These are phyloP conservation scores for Syndactyla subalaris DNA, from an alignment of 2,797 vertebrate genomes.

Conservation along the genomic window DNA sequence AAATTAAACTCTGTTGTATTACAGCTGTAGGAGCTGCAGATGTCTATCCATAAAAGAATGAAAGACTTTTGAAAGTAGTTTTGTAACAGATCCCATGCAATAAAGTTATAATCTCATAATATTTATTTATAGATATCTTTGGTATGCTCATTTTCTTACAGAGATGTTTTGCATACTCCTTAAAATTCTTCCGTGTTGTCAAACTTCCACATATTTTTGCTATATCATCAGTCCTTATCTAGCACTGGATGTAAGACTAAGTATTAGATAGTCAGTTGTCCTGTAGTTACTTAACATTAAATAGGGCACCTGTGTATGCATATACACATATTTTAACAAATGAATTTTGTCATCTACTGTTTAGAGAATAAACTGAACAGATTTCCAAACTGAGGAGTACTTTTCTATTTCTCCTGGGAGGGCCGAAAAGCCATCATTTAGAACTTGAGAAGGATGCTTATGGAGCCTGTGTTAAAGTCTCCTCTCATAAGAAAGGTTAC, in stretches of 20 bases:
- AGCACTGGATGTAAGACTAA: background rate
- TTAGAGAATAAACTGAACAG: background rate
- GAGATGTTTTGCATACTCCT: background rate
- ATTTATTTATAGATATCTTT: background rate
- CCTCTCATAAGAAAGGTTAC: background rate
- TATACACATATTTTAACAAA: background rate
- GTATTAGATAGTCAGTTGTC: background rate
- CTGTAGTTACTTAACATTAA: background rate
- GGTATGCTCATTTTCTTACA: background rate
- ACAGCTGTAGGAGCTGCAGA: background rate
- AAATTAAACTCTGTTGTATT: background rate
- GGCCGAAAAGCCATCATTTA: background rate
- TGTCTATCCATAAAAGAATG: background rate
- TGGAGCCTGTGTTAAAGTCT: background rate
- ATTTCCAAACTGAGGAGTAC: background rate
- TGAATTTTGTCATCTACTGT: background rate
- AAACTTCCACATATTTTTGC: background rate
- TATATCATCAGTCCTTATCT: background rate
- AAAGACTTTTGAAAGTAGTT: background rate
- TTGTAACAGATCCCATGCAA: background rate
- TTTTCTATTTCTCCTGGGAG: background rate
- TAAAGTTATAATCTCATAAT: background rate
- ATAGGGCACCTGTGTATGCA: accelerated
- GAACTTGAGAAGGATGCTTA: background rate
- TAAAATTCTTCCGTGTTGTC: background rate